Base-by-base conservation (phyloP, 2,888 invertebrate species). In the Branchellion lobata region DNA sequence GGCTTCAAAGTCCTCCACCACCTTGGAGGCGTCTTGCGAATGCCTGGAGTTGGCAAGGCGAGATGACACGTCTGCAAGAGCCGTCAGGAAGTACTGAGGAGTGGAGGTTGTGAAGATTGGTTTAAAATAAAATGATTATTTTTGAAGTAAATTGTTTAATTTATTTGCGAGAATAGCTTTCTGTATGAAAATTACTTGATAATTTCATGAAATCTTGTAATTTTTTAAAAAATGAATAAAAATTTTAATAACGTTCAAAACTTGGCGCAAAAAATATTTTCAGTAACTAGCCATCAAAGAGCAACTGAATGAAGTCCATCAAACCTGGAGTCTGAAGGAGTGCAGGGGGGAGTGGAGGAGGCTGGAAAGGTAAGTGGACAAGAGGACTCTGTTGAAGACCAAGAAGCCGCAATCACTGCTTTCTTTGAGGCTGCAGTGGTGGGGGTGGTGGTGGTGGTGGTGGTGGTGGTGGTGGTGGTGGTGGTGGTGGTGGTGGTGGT, bases 341-440 rank as follows among this genome's bases (percentile, higher is more conserved):
- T 93, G 92, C 31, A 90, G 87, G 83, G 92, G 91, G 81, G 90
- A 90, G 81, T 91, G 91, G 82, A 92, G 91, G 82, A 93, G 89
- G 85, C 92, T 92, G 81, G 91, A 90, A 83, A 94, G 91, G 87
- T 94, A 93, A 74, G 92, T 91, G 0, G 92, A 92, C 77, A 94
- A 89, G 78, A 94, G 89, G 82, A 92, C 91, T 85, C 92, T 91
- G 88, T 95, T 94, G 92, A 93, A 94, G 85, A 92, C 91, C 78
- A 95, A 88, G 88, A 93, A 92, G 51, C 92, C 91, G 84, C 93
- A 92, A 86, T 93, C 91, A 86, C 92, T 92, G 33, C 91, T 89
- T 81, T 88, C 88, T 73, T 90, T 88, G 81, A 94, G 86, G 80
- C 90, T 88, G 82, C 68, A 5, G 31, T 40, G n/a, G 68, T n/a